Evolutionary conservation across 2,113 vertebrate species (phyloP), one percentile per base, ranked within the genome.

Genomic region (Physeter macrocephalus): DNA sequence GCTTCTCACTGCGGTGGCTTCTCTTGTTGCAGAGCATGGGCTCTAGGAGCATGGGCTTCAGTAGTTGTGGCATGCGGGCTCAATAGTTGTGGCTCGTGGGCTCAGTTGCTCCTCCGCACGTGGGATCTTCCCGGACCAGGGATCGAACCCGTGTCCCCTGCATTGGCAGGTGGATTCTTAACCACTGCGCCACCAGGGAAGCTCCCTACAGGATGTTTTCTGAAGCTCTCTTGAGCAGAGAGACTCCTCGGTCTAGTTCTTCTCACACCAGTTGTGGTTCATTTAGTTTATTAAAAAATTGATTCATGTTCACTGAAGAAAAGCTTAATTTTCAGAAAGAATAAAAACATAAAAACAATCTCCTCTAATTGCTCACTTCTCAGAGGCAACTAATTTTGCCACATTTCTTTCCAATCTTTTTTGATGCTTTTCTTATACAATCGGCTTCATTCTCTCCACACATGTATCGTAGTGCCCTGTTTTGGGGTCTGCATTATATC

Each of bases 281-380:
- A 29, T 78, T 62, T 49, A 43, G 14, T 74, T 85, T 57, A 80
- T 66, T 62, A 43, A 71, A 87, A 66, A 75, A 69, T 23, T 75
- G 66, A 77, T 62, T 95, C n/a, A 36, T 69, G n/a, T 80, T 74
- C 29, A 20, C 9, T 67, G 66, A 80, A 82, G 69, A 81, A 80
- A 90, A 81, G 2, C 15, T 54, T 49, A 18, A 69, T 81, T 84
- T 81, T 64, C 64, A 84, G 57, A 84, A 91, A 83, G 46, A 83
- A 80, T 46, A 43, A 87, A 95, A 82, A 15, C 17, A 87, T n/a
- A 54, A 31, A 89, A 92, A 64, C 36, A 49, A 46, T 17, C n/a
- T 90, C 34, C 29, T 78, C 66, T 72, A 54, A 92, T 54, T 74
- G 49, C 54, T 71, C 34, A n/a, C 13, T 49, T 52, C 61, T 71